Base-by-base conservation (phyloP, 2,888 invertebrate species). In the Brassicogethes aeneus region DNA sequence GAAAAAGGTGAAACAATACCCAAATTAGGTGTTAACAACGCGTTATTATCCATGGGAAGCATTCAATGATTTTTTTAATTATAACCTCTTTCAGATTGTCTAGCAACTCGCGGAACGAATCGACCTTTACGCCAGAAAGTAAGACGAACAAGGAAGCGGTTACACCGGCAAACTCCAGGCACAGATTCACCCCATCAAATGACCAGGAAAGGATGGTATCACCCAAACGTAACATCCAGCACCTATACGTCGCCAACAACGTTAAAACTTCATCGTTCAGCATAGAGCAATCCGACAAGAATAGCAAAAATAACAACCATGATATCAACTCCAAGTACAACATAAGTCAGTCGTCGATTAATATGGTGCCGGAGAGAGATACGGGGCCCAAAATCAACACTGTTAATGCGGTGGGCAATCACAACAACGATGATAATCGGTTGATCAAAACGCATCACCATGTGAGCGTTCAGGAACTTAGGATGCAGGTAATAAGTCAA, bases 381-480 rank as follows among this genome's bases (percentile, higher is more conserved):
- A 69, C 74, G 41, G 70, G 63, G 10, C 64, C 66, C 2, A 63
- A 71, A 54, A 69, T 71, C 42, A 66, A 68, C 15, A 61, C 68
- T 17, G 51, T 58, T 14, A 61, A 56, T 43, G 52, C 54, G 3
- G 59, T 64, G 2, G 61, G 61, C 13, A 62, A 60, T 43, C 52
- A 51, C 41, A 55, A 49, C 37, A 44, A 43, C 37, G 62, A 62
- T 16, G 61, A 62, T 1, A 58, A 57, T 34, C 48, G 60, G 42
- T 50, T 61, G 53, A 48, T 61, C 16, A 48, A 55, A 52, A 65
- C 69, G 1, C 74, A 80, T 63, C 71, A 78, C 63, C 79, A 79
- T 61, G 69, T 78, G 37, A 77, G 75, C 51, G 73, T 77, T 15
- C 79, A 80, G 50, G 79, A 79, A 55, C 68, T 78, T 34, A 68